A percentile compares a stretch with the other conserved stretches of the same genome.
phyloP scores from a whole-genome alignment of 2,888 invertebrate species.

The Tinea semifulvella region DNA sequence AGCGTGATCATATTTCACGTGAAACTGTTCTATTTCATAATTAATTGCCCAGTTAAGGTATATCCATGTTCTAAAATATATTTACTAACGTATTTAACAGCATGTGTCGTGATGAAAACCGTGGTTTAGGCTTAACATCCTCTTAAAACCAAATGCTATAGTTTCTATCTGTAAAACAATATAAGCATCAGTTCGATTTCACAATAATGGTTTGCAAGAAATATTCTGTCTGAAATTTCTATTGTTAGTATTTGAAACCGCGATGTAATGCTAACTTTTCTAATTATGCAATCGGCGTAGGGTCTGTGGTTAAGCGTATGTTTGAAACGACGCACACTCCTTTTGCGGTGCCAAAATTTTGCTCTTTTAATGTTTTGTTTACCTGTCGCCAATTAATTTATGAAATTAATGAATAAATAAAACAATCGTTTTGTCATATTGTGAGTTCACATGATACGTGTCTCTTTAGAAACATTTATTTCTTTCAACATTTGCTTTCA shows the following conservation, averaged over 20 bases:
- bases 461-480: no score
- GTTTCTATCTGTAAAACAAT: neutral
- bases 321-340: constrained; percentile 8
- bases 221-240: neutral
- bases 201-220: no score
- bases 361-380: constrained; percentile 11
- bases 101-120: constrained; percentile 1
- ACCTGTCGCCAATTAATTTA: constrained; percentile 5
- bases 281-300: neutral
- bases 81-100: constrained; percentile 1
- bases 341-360: constrained; percentile 11
- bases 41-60: neutral
- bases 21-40: constrained; percentile 9
- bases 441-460: no score
- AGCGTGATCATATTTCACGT: neutral
- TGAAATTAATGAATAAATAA: constrained; percentile 2
- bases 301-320: constrained; percentile 6
- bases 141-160: neutral
- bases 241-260: neutral
- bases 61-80: constrained; percentile 2
- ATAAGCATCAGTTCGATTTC: constrained; percentile 1
- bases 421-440: no score
- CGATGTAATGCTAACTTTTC: neutral
- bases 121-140: constrained; percentile 10
- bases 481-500: no score